Percentiles rank a stretch among this genome's conserved stretches.
These are phyloP conservation scores for Athene cunicularia DNA, from an alignment of 2,113 vertebrate genomes.

Conservation along the genomic window DNA sequence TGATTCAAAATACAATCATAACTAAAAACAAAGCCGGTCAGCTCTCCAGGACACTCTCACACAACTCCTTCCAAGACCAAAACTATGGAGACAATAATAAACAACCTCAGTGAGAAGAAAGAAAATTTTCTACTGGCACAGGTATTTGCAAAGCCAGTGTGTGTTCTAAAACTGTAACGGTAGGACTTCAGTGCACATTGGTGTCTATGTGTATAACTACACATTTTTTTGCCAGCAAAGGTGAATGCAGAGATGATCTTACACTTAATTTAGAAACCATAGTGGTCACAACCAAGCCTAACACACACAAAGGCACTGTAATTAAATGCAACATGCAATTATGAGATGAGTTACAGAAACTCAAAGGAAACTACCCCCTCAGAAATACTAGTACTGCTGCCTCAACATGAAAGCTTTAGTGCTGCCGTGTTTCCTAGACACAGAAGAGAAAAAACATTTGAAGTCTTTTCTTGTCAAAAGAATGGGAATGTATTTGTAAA, in stretches of 20 bases:
- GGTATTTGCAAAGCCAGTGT: accelerated
- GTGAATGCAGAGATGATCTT: not conserved
- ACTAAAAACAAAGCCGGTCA: not conserved
- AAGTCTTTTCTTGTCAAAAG: not conserved
- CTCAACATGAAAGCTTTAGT: not conserved
- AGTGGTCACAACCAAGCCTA: not conserved
- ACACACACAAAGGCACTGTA: not conserved
- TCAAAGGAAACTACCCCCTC: not conserved
- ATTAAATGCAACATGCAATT: not conserved
- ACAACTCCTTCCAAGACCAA: not conserved
- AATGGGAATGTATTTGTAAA: not conserved
- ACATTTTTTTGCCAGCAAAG: not conserved
- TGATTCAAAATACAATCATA: not conserved
- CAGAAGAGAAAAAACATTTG: not conserved
- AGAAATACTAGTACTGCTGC: not conserved
- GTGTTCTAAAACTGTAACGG: not conserved
- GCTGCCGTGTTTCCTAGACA: not conserved
- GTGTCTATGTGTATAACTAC: not conserved
- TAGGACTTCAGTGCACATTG: not conserved
- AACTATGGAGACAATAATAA: not conserved
- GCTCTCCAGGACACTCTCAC: not conserved
- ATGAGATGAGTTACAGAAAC: not conserved
- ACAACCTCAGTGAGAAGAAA: not conserved
- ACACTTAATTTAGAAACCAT: not conserved
- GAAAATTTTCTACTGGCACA: not conserved